Conservation (phyloP, 2,113 vertebrate species). For the Mirounga angustirostris region DNA sequence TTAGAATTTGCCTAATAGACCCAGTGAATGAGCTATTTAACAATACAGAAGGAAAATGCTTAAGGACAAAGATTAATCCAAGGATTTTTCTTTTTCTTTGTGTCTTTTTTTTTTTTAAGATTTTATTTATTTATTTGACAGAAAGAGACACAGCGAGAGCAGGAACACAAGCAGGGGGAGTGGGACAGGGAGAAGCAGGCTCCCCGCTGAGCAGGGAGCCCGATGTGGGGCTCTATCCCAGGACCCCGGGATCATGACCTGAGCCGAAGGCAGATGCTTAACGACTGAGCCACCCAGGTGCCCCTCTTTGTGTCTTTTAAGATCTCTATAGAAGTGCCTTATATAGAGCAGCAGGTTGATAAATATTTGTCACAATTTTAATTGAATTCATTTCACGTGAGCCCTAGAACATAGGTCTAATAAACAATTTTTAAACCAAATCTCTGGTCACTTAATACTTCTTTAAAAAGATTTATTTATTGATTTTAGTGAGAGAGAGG, state of each 20-base stretch:
- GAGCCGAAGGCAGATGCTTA: too few relatives aligned
- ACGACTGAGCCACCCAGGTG: too few relatives aligned
- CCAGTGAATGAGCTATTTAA: not conserved
- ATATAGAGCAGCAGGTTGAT: not conserved
- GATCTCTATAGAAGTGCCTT: not conserved
- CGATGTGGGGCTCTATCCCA: too few relatives aligned
- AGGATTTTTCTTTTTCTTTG: not conserved
- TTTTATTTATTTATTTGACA: too few relatives aligned
- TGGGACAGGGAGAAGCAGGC: too few relatives aligned
- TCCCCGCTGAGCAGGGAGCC: too few relatives aligned
- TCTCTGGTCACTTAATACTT: not conserved
- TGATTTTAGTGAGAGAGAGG: not conserved
- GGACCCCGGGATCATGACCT: too few relatives aligned
- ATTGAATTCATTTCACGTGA: not conserved
- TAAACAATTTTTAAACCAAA: not conserved
- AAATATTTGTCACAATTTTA: constrained; percentile 28
- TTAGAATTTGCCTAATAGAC: not conserved
- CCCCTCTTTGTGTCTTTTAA: not conserved
- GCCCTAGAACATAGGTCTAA: not conserved
- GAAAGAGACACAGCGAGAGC: too few relatives aligned
- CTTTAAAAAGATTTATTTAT: not conserved
- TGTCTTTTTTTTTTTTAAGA: not conserved
- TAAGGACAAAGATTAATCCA: not conserved
- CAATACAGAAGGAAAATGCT: not conserved
- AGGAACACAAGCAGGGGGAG: too few relatives aligned